These are phyloP conservation scores for Lates japonicus DNA, from an alignment of 2,797 vertebrate species.

Conservation along the genomic window DNA sequence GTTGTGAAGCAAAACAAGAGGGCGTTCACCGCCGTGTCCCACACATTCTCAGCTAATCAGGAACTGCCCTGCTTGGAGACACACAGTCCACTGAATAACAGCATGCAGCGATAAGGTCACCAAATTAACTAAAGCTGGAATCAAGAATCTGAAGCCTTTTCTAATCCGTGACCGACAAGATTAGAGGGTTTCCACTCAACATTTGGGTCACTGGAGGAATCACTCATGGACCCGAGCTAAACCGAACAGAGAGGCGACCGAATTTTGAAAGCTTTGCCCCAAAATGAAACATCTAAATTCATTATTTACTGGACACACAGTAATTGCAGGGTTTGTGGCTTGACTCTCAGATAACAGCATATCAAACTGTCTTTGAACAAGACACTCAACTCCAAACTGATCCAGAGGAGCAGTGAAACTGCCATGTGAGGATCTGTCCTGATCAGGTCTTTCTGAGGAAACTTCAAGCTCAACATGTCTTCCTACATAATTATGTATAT, in stretches of 20 bases:
- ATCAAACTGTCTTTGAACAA: background rate
- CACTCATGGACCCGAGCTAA: slow-evolving; percentile 35
- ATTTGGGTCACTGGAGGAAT: slow-evolving; percentile 62
- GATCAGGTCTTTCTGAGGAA: background rate
- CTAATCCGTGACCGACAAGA: slow-evolving; percentile 84
- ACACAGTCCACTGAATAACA: slow-evolving; percentile 60
- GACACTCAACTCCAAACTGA: too few relatives aligned
- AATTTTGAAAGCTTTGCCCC: slow-evolving; percentile 9
- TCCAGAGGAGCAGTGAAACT: too few relatives aligned
- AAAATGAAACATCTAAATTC: slow-evolving; percentile 23
- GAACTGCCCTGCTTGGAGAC: slow-evolving; percentile 67
- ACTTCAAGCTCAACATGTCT: background rate
- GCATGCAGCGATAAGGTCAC: slow-evolving; percentile 73
- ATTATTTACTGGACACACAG: background rate
- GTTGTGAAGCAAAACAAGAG: slow-evolving; percentile 74
- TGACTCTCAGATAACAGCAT: background rate
- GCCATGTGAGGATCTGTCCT: too few relatives aligned
- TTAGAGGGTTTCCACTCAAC: slow-evolving; percentile 76
- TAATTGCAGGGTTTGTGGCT: background rate
- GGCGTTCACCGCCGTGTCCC: slow-evolving; percentile 71
- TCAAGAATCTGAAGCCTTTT: slow-evolving; percentile 69
- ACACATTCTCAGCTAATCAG: slow-evolving; percentile 78
- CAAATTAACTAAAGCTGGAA: slow-evolving; percentile 81
- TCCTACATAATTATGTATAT: background rate
- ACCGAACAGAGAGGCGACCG: slow-evolving; percentile 9